These are phyloP conservation scores for Temnothorax unifasciatus DNA, from an alignment of 2,888 invertebrate genomes.

Conservation along the genomic window DNA sequence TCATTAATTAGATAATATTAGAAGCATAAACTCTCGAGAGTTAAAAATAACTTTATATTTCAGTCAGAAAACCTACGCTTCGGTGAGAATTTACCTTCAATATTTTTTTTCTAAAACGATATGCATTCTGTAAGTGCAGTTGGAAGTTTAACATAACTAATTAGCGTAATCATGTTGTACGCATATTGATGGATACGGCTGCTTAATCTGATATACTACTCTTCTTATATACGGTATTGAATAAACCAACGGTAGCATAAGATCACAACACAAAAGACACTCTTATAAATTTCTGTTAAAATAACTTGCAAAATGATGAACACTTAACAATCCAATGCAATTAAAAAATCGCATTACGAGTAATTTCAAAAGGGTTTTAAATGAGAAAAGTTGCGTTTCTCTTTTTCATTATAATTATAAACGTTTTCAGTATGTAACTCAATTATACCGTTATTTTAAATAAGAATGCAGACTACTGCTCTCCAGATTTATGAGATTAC, in stretches of 20 bases:
- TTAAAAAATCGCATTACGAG: neutral
- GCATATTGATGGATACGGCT: neutral
- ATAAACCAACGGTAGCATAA: neutral
- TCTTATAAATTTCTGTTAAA: conserved; percentile 1
- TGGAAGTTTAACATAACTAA: neutral
- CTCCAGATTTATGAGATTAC: conserved; percentile 66
- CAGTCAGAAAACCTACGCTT: neutral
- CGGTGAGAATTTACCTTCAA: neutral
- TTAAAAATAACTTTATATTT: neutral
- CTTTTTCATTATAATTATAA: neutral
- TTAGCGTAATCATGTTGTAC: neutral
- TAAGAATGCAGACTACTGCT: conserved; percentile 46
- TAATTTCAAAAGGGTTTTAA: neutral
- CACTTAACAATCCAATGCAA: neutral
- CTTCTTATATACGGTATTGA: neutral
- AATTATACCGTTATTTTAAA: neutral
- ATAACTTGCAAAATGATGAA: neutral
- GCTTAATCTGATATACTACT: neutral
- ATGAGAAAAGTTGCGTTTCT: neutral
- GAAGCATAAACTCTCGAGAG: neutral
- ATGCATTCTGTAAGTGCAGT: neutral
- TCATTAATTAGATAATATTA: conserved; percentile 17
- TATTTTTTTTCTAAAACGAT: neutral
- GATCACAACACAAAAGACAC: neutral
- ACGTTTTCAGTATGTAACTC: neutral